Percentiles rank a stretch among this genome's conserved stretches.
Evolutionary conservation across 2,888 invertebrate species (phyloP).

Genomic region (Azorinus chamasolen): DNA sequence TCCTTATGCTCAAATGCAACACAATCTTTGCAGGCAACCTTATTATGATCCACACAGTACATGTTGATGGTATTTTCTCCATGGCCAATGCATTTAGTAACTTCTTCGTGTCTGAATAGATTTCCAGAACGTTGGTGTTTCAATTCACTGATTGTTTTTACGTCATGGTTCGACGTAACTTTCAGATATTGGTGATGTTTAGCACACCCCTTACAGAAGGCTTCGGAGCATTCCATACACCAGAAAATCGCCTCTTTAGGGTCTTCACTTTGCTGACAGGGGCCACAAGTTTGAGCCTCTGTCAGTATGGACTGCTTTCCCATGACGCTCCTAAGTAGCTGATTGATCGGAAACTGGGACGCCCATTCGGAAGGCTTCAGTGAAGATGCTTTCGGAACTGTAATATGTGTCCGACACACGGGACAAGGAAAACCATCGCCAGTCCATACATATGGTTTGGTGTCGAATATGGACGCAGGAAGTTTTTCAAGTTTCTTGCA

Average conservation of each 20-base stretch:
- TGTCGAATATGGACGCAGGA: conserved; percentile 63
- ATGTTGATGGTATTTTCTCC: conserved; percentile 43
- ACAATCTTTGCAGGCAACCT: conserved; percentile 57
- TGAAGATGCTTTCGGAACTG: conserved; percentile 16
- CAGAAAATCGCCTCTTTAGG: conserved; percentile 48
- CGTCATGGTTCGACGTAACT: conserved; percentile 50
- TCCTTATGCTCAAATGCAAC: conserved; percentile 35
- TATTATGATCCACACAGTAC: conserved; percentile 63
- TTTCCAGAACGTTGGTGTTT: conserved; percentile 9
- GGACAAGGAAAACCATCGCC: conserved; percentile 65
- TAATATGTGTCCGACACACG: conserved; percentile 56
- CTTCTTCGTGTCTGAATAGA: conserved; percentile 43
- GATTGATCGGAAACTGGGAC: conserved; percentile 54
- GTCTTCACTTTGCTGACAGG: conserved; percentile 55
- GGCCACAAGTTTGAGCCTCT: conserved; percentile 40
- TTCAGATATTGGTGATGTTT: conserved; percentile 55
- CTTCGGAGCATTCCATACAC: conserved; percentile 60
- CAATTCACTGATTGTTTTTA: conserved; percentile 42
- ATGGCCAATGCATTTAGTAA: conserved; percentile 50
- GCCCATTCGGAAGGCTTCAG: conserved; percentile 50
- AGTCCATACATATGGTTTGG: conserved; percentile 61
- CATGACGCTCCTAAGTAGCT: conserved; percentile 55
- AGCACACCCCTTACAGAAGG: conserved; percentile 50
- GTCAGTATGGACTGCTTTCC: conserved; percentile 28
- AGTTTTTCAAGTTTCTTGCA: conserved; percentile 50